Evolutionary conservation across 2,797 vertebrate genomes (phyloP).

Genomic region (Accipiter superciliosus): DNA sequence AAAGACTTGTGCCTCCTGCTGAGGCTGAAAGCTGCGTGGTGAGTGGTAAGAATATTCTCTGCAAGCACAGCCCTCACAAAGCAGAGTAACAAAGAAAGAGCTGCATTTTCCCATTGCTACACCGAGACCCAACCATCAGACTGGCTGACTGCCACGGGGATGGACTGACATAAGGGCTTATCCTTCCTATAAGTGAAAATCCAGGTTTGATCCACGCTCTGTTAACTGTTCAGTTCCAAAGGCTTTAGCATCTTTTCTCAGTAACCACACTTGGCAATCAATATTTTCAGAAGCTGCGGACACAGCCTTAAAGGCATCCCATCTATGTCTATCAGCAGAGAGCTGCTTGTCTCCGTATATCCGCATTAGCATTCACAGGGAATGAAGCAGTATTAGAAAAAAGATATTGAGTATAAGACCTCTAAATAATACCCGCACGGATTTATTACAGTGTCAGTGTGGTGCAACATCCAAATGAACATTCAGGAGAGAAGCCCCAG

Average conservation of each 20-base stretch:
- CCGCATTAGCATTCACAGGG: not conserved
- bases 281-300: not conserved
- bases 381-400: not conserved
- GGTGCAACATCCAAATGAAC: not conserved
- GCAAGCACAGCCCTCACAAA: not conserved
- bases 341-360: not conserved
- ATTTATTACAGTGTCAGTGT: not conserved
- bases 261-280: not conserved
- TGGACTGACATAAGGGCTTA: not conserved
- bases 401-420: not conserved
- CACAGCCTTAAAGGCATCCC: not conserved
- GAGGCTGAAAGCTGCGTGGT: not conserved
- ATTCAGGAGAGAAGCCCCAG: not conserved
- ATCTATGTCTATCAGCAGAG: not conserved
- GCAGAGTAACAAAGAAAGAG: not conserved
- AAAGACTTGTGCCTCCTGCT: not conserved
- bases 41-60: not conserved
- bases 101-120: not conserved
- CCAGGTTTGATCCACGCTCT: not conserved
- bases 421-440: not conserved
- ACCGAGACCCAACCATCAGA: not conserved
- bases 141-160: not conserved
- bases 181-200: not conserved
- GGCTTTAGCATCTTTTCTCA: not conserved
- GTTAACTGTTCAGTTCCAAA: not conserved